Evolutionary conservation across 2,113 vertebrate genomes (phyloP), one percentile per base, ranked within the genome.

Genomic region (Rynchops niger): DNA sequence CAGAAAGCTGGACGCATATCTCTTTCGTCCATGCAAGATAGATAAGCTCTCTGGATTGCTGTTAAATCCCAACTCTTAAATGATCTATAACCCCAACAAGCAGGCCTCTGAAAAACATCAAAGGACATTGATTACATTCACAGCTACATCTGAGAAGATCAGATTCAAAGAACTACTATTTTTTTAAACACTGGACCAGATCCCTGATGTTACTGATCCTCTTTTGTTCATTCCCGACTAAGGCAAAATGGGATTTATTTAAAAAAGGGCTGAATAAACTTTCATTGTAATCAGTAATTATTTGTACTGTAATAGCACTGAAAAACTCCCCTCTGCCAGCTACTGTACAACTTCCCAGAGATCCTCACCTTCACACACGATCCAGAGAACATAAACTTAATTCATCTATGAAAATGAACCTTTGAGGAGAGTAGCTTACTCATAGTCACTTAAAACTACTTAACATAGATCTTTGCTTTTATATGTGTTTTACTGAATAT

Each of bases 91-190:
- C 17, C 50, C 36, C 9, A 42, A 76, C 43, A 88, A 49, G 12
- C 36, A 93, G 59, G 40, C 55, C 67, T 88, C 78, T 78, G 45
- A 81, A 79, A 84, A 82, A 93, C 83, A 93, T 97, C 90, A 97
- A 94, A 97, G 74, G 61, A 66, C 53, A 34, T 59, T 74, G 67
- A 88, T 91, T 92, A 69, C 38, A 55, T 67, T 95, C 23, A 71
- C 32, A 22, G 59, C 76, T 90, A 78, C 16, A 82, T 72, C 52
- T 73, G 18, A 71, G 65, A 80, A 19, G 21, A 40, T 18, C 21
- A 80, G 53, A 85, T 88, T 88, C 66, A 80, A 94, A 94, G 62
- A 94, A 89, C 27, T 32, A 43, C 61, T 52, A 3, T 1, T 47
- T 84, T 94, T 86, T 49, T 27, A 84, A 65, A 50, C 15, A 62